Evolutionary conservation across 2,888 invertebrate species (phyloP).

Genomic region (Phyto melanocephala): DNA sequence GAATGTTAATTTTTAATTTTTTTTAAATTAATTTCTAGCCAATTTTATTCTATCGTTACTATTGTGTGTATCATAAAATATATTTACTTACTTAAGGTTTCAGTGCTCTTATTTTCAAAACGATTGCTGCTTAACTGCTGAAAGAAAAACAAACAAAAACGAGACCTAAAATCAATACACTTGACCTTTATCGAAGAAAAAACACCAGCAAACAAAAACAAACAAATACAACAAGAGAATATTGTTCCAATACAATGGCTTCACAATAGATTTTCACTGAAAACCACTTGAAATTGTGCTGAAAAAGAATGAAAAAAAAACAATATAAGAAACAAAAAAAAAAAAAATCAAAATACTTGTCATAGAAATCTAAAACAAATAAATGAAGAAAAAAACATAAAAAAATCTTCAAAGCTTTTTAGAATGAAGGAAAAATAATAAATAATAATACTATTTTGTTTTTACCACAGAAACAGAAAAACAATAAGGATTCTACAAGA

Average conservation of each 20-base stretch:
- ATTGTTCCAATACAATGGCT: conserved; percentile 32
- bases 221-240: conserved; percentile 32
- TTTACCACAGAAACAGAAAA: neutral
- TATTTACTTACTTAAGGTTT: conserved; percentile 12
- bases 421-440: neutral
- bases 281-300: conserved; percentile 48
- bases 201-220: neutral
- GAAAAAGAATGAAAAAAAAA: neutral
- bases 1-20: too few relatives aligned
- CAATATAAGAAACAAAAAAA: too few relatives aligned
- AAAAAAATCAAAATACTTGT: conserved; percentile 37
- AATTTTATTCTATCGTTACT: neutral
- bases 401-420: conserved; percentile 38
- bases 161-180: conserved; percentile 48
- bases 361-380: conserved; percentile 37
- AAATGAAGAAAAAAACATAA: neutral
- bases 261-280: conserved; percentile 45
- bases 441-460: too few relatives aligned
- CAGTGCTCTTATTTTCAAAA: too few relatives aligned
- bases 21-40: too few relatives aligned
- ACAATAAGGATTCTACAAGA: conserved; percentile 2
- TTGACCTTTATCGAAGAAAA: conserved; percentile 50
- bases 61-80: neutral
- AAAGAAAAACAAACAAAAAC: too few relatives aligned
- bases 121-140: neutral